Evolutionary conservation across 2,797 vertebrate species (phyloP), one percentile per base, ranked within the genome.

Genomic region (Mionectes olivaceus): DNA sequence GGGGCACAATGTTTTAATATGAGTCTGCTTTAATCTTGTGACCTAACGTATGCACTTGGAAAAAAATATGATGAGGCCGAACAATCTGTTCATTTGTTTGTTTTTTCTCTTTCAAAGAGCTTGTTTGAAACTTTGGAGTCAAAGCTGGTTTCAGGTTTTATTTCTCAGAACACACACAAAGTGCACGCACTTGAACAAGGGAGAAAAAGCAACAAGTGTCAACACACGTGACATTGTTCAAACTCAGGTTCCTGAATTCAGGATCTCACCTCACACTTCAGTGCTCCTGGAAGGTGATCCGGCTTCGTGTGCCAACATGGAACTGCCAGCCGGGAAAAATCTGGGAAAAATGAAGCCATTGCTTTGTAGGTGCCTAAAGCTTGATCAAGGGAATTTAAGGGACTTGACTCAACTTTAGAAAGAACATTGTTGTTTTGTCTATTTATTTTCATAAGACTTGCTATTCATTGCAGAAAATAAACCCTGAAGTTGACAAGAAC

Each of bases 161-260:
- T 64, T 89, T 87, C 82, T 81, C 28, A 14, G 28, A 73, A 28
- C 0, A 0, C 61, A 19, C 15, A 32, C 3, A 14, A 30, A 73
- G 32, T 0, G 0, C 61, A 19, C 15, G 28, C 3, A 11, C 46
- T 24, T 47, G 46, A 35, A 25, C 3, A 15, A n/a, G 14, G 19
- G n/a, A 33, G 55, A 79, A 60, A 39, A 50, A 18, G 12, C 13
- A 53, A 22, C 18, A 13, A 2, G 8, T 27, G 11, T 15, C 3
- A 6, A 21, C 12, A 1, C 8, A 13, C 6, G 30, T 5, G 73
- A 53, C 39, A 21, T 9, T 60, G 23, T 23, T 61, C 27, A 9
- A 59, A 56, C 17, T 73, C 11, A 21, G 8, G 55, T 2, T 5
- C 9, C 12, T 33, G 37, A 70, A 55, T 56, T 63, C 16, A n/a